phyloP scores from a whole-genome alignment of 2,888 invertebrate species.

The Phyllotreta cruciferae region DNA sequence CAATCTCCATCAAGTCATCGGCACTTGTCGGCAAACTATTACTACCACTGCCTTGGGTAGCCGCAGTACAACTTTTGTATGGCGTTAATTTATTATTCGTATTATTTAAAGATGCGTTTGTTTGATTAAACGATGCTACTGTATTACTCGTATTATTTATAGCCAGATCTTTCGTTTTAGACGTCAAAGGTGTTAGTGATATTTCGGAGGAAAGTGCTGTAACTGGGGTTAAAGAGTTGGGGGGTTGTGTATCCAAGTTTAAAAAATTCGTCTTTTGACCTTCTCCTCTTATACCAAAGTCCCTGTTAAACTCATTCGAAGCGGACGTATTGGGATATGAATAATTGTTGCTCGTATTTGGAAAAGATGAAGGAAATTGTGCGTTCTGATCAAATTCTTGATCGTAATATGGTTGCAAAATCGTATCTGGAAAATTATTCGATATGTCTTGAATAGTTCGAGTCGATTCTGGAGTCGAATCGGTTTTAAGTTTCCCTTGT shows the following conservation, averaged over 20 bases:
- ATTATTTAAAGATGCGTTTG: slow-evolving; percentile 21
- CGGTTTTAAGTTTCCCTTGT: slow-evolving; percentile 30
- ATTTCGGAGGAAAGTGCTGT: slow-evolving; percentile 46
- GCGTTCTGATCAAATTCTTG: slow-evolving; percentile 46
- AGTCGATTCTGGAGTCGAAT: slow-evolving; percentile 38
- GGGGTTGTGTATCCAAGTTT: slow-evolving; percentile 43
- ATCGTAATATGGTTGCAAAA: slow-evolving; percentile 44
- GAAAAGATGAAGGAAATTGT: slow-evolving; percentile 42
- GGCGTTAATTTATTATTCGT: slow-evolving; percentile 37
- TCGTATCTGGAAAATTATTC: slow-evolving; percentile 43
- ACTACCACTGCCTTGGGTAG: slow-evolving; percentile 25
- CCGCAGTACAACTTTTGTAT: slow-evolving; percentile 21
- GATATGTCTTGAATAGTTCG: slow-evolving; percentile 43
- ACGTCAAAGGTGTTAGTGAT: slow-evolving; percentile 38
- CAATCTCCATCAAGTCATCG: slow-evolving; percentile 39
- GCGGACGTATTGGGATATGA: slow-evolving; percentile 39
- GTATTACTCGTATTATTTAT: slow-evolving; percentile 21
- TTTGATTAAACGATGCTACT: slow-evolving; percentile 4
- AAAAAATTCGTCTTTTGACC: slow-evolving; percentile 41
- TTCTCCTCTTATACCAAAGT: slow-evolving; percentile 34
- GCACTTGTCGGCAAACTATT: slow-evolving; percentile 32
- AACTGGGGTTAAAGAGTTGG: slow-evolving; percentile 35
- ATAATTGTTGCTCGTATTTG: slow-evolving; percentile 39
- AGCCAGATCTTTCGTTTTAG: slow-evolving; percentile 27
- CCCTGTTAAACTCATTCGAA: slow-evolving; percentile 34